Evolutionary conservation across 2,113 vertebrate genomes (phyloP), one percentile per base, ranked within the genome.

Genomic region (Opisthocomus hoazin): DNA sequence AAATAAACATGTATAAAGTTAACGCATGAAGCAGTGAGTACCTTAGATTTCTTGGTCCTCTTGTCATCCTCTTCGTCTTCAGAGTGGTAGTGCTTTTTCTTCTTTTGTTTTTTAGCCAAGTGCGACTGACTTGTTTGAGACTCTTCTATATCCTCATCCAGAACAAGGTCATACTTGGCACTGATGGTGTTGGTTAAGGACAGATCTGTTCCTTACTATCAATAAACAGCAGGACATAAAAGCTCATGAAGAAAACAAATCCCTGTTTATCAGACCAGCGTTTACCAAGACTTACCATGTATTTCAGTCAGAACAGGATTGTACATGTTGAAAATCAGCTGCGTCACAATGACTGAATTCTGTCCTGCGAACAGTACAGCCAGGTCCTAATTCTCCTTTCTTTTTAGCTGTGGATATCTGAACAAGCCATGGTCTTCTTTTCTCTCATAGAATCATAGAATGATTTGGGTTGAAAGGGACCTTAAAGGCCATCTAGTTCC

Each of bases 101-200:
- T 99, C 93, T 98, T 99, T 82, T 99, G 98, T 58, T 99, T 99
- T 96, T 98, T 99, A 96, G 98, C 98, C 36, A 94, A 90, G 73
- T 97, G 98, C 1, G 68, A 97, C 26, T 97, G 98, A 93, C 98
- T 97, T 12, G 95, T 76, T 18, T 89, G 97, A 64, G 97, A 97
- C 56, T 98, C 98, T 37, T 98, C 98, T 13, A 97, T 95, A 43
- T 98, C 98, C 5, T 99, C 99, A 61, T 98, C 98, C 30, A 99
- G 96, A 34, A 99, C 85, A 75, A 99, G 98, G 70, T 99, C 99
- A 11, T 99, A 99, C 94, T 98, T 99, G 43, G 98, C 96, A 84
- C 99, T 99, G 96, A 65, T 18, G 29, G 15, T 57, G 41, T 64
- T 60, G 24, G 96, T 99, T 98, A 99, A 96, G 98, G 98, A 94